These are phyloP conservation scores for Tuta absoluta DNA, from an alignment of 2,888 invertebrate genomes.

Conservation along the genomic window DNA sequence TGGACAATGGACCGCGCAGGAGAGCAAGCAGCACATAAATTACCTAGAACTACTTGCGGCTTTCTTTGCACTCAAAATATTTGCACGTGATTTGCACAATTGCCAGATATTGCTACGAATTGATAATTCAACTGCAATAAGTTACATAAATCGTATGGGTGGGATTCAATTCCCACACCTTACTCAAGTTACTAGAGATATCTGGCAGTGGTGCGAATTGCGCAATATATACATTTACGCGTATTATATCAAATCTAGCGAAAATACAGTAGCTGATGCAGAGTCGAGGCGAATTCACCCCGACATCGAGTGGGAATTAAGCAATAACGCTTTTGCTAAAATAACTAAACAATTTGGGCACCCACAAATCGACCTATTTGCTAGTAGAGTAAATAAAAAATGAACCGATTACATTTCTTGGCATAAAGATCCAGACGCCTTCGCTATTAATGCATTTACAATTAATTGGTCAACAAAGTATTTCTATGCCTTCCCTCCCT, in stretches of 20 bases:
- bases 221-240: constrained; percentile 34
- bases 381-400: constrained; percentile 32
- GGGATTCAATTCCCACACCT: constrained; percentile 34
- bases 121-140: constrained; percentile 35
- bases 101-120: constrained; percentile 29
- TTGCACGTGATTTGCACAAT: constrained; percentile 26
- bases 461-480: background rate
- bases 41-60: constrained; percentile 32
- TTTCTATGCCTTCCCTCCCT: background rate
- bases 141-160: constrained; percentile 33
- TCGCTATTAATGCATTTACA: constrained; percentile 27
- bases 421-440: constrained; percentile 32
- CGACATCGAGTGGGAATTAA: constrained; percentile 34
- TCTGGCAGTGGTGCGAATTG: constrained; percentile 39
- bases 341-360: constrained; percentile 25
- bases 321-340: constrained; percentile 14
- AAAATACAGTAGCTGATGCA: constrained; percentile 37
- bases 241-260: constrained; percentile 34
- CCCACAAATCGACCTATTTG: constrained; percentile 35
- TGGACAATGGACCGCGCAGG: constrained; percentile 30
- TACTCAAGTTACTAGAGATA: constrained; percentile 29
- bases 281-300: constrained; percentile 30
- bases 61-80: constrained; percentile 31
- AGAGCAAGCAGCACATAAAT: constrained; percentile 31
- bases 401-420: constrained; percentile 34